phyloP scores from a whole-genome alignment of 1,140 invertebrate genomes.

The Tetranychus cinnabarinus region DNA sequence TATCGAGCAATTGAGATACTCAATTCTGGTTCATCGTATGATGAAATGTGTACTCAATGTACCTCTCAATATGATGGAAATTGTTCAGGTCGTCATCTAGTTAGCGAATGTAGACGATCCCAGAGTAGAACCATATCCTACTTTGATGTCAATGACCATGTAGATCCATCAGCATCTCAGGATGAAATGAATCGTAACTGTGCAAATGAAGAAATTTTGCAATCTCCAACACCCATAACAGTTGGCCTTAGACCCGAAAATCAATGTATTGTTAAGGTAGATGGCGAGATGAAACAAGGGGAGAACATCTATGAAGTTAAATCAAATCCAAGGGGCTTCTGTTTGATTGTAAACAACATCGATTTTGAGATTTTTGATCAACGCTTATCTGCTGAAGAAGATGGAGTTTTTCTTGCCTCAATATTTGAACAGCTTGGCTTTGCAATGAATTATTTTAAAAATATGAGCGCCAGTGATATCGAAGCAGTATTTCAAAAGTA shows the following conservation, averaged over 20 bases:
- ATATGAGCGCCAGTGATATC: not conserved
- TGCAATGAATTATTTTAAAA: not conserved
- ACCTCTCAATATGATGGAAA: too few species aligned
- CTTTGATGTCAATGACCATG: too few species aligned
- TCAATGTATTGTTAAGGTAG: too few species aligned
- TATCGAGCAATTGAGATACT: not conserved
- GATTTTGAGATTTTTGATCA: slow-evolving; percentile 1
- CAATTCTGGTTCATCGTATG: not conserved
- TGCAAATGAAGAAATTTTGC: not conserved
- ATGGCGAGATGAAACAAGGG: not conserved
- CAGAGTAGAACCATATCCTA: not conserved
- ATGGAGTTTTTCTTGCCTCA: not conserved
- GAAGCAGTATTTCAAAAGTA: not conserved
- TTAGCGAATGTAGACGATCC: not conserved
- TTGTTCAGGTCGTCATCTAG: not conserved
- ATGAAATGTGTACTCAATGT: too few species aligned
- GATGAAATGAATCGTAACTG: not conserved
- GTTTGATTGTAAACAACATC: slow-evolving; percentile 8
- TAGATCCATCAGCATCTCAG: not conserved
- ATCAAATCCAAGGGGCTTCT: slow-evolving; percentile 1
- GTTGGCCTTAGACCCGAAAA: too few species aligned
- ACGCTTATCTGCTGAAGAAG: not conserved
- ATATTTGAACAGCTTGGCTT: slow-evolving; percentile 1
- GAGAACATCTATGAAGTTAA: not conserved
- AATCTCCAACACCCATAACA: too few species aligned